Base-by-base conservation (phyloP, 1,140 invertebrate species). In the Drosophila tani region DNA sequence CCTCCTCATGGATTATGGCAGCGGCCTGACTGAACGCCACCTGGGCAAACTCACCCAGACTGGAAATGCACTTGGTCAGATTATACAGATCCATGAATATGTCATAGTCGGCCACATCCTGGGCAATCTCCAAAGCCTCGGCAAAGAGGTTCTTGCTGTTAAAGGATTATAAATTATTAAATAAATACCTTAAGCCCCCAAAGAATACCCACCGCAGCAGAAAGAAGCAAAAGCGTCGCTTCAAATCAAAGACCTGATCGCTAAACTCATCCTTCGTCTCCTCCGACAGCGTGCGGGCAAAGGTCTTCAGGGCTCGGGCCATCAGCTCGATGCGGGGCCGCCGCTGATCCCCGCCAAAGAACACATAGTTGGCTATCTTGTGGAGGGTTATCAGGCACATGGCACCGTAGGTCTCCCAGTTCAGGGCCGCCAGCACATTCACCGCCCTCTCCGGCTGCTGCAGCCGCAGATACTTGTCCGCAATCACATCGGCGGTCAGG, bases 71-170 rank as follows among this genome's bases (percentile, higher is more conserved):
- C 64, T 95, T 93, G 32, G 97, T 97, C 70, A 96, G 95, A 93
- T 96, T 97, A 88, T 97, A 95, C 45, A 98, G 95, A 93, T 98
- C 97, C 95, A 97, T 95, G 82, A 97, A 97, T 41, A 97, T 94
- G 93, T 97, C 96, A 84, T 96, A 96, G 90, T 97, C 96, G 35
- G 95, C 95, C 59, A 98, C 94, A 92, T 98, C 97, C 79, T 98
- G 96, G 15, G 97, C 97, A 51, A 98, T 93, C 65, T 97, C 95
- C 84, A 97, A 97, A 11, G 97, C 97, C 88, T 97, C 98, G 85
- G 98, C 97, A 92, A 97, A 96, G 53, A 96, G 93, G 62, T 95
- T 95, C 87, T 96, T 95, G 70, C 97, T 97, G 86, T 2, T 78
- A 75, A 53, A 1, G 32, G 12, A 8, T 19, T 5, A 3, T 6